phyloP scores from a whole-genome alignment of 2,113 vertebrate genomes.

The Syngnathoides biaculeatus region DNA sequence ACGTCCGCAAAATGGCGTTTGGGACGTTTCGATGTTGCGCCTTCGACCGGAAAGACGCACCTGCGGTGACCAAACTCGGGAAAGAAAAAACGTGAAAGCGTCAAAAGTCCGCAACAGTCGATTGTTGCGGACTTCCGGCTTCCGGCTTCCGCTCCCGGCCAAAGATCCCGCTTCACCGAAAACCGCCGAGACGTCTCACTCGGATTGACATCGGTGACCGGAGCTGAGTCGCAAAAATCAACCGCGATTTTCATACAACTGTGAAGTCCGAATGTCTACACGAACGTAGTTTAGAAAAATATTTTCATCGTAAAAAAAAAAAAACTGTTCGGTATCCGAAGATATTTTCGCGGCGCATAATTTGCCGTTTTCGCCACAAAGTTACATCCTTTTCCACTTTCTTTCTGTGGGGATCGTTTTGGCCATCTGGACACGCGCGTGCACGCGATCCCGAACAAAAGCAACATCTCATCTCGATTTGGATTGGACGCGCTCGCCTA shows the following conservation, averaged over 20 bases:
- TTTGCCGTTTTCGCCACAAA: not conserved
- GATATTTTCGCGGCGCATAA: not conserved
- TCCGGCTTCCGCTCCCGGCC: conserved; percentile 7
- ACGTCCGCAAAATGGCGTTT: not conserved
- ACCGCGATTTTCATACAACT: not conserved
- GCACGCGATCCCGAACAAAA: not conserved
- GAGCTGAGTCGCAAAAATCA: not conserved
- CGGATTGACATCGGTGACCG: not conserved
- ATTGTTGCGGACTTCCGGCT: conserved; percentile 12
- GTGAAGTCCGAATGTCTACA: not conserved
- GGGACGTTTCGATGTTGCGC: not conserved
- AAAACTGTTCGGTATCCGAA: conserved; percentile 1
- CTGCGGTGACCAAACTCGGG: accelerated
- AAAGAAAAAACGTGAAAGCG: not conserved
- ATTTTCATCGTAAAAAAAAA: not conserved
- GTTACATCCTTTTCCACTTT: not conserved
- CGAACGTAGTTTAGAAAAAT: too few species aligned
- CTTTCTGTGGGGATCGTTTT: too few species aligned
- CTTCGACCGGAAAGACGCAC: accelerated
- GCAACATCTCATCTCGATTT: not conserved
- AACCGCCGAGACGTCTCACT: conserved; percentile 12
- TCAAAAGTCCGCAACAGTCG: not conserved
- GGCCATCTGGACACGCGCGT: too few species aligned
- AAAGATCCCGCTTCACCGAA: not conserved
- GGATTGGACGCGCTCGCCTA: not conserved